Base-by-base conservation (phyloP, 2,113 vertebrate genomes). In the Onychorhynchus coronatus region DNA sequence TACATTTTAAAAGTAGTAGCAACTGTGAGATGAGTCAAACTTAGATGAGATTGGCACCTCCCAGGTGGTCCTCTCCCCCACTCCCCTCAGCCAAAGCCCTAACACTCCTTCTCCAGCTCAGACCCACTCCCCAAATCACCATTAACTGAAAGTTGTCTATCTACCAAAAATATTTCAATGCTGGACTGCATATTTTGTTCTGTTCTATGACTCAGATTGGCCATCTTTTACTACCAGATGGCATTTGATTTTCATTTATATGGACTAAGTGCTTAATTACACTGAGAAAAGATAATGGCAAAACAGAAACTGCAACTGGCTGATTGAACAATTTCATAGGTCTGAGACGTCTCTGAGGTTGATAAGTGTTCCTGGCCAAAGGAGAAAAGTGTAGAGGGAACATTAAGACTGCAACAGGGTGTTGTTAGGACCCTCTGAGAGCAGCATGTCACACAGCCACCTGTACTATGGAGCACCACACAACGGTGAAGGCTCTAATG, bases 1-100 rank as follows among this genome's bases (percentile, higher is more conserved):
- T 28, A 39, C 16, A 67, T 59, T 81, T 95, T 78, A 84, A 91
- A 96, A 93, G 83, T 58, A 91, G 63, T 80, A 89, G 46, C 41
- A 53, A 85, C 62, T 66, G 53, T 79, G 67, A 77, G 74, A 85
- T 88, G 85, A 96, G 44, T 94, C 83, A 85, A 74, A 84, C 30
- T 71, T 35, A 52, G 73, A 86, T 20, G 31, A 66, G 86, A 42
- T 52, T 3, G 1, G 27, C 68, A 80, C 18, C 27, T 76, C 35
- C 68, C 52, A 75, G 24, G 73, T 63, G 56, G 35, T 75, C 20
- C 5, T 74, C 47, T 84, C 22, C 33, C 39, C 23, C 1, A 6
- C 25, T 44, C 20, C 28, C 12, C 52, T 63, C 76, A 81, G 30
- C 52, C 10, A 9, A 88, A 91, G 46, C 37, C 49, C 56, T 41